Percentiles rank a stretch among this genome's conserved stretches.
Conservation (phyloP, 2,113 vertebrate species). For the Leptobrachium leishanense region DNA sequence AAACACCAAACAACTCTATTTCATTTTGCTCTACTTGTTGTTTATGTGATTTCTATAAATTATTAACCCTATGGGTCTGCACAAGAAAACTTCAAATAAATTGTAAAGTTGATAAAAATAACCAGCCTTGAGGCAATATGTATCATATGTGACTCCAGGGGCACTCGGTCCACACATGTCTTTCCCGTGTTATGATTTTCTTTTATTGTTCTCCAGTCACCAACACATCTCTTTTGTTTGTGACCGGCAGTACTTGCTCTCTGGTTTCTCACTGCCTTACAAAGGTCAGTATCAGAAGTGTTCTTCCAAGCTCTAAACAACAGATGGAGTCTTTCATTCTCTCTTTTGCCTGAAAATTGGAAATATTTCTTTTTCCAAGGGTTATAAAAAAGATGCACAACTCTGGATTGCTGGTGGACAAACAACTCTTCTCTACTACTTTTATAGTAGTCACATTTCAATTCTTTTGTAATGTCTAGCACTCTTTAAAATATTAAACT, state of each 20-base stretch:
- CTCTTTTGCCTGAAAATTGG: neutral
- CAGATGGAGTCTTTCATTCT: slow-evolving; percentile 33
- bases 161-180: slow-evolving; percentile 26
- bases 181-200: slow-evolving; percentile 27
- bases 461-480: too few relatives aligned
- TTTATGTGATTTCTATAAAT: slow-evolving; percentile 17
- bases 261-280: slow-evolving; percentile 8
- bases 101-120: slow-evolving; percentile 40
- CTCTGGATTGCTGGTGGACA: too few relatives aligned
- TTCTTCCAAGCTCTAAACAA: slow-evolving; percentile 20
- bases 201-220: slow-evolving; percentile 28
- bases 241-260: slow-evolving; percentile 27
- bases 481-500: too few relatives aligned
- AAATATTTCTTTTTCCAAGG: neutral
- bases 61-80: slow-evolving; percentile 11
- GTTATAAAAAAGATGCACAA: slow-evolving; percentile 5
- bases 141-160: slow-evolving; percentile 27
- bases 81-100: slow-evolving; percentile 22
- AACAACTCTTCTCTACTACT: neutral
- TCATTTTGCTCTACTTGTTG: slow-evolving; percentile 7
- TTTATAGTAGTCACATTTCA: neutral
- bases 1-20: neutral
- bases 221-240: slow-evolving; percentile 33
- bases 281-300: slow-evolving; percentile 34
- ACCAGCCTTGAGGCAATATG: slow-evolving; percentile 8